Conservation (phyloP, 2,113 vertebrate genomes). For the Callionymus lyra region DNA sequence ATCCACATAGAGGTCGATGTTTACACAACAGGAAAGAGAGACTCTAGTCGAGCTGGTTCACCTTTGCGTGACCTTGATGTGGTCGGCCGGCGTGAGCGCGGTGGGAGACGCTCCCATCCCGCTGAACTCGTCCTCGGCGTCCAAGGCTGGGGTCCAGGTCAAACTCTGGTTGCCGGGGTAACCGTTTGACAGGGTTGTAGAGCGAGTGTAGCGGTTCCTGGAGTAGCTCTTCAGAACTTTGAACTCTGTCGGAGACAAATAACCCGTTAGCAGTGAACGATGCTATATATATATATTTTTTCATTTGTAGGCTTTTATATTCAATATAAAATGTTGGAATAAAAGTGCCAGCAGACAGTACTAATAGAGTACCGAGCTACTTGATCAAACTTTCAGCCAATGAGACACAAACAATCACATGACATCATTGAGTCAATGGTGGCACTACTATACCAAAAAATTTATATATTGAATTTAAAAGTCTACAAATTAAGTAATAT, state of each 20-base stretch:
- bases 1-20: neutral
- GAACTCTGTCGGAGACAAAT: conserved; percentile 67
- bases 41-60: conserved; percentile 21
- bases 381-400: too few species aligned
- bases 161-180: conserved; percentile 66
- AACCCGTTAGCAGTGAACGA: too few species aligned
- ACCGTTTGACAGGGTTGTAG: conserved; percentile 32
- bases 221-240: conserved; percentile 74
- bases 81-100: conserved; percentile 60
- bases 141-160: conserved; percentile 18
- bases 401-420: neutral
- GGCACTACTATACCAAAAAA: too few species aligned
- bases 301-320: too few species aligned
- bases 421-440: too few species aligned
- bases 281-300: too few species aligned
- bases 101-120: conserved; percentile 72
- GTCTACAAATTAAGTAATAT: too few species aligned
- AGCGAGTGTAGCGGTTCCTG: conserved; percentile 78
- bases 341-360: too few species aligned
- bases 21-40: neutral
- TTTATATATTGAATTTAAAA: too few species aligned
- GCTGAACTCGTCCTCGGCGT: conserved; percentile 77
- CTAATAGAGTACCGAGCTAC: too few species aligned
- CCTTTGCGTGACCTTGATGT: conserved; percentile 90
- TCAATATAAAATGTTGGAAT: too few species aligned